phyloP scores from a whole-genome alignment of 1,140 invertebrate genomes.

The Macrostomum lignano region DNA sequence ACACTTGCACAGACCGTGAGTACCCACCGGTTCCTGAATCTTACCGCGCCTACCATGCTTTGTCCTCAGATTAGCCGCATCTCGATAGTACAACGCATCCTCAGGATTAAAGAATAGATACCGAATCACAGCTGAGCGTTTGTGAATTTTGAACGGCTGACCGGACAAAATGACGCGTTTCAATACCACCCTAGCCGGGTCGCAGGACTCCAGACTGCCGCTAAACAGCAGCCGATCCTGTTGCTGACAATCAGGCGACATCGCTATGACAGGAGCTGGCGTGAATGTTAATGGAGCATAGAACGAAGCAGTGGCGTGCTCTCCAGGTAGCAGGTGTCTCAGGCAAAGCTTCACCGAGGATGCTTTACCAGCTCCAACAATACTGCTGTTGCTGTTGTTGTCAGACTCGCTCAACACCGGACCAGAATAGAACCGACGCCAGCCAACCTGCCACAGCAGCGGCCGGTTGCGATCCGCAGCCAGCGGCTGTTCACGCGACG shows the following conservation, averaged over 20 bases:
- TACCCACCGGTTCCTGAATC: constrained; percentile 3
- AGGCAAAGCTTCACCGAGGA: not conserved
- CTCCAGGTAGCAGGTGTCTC: no score
- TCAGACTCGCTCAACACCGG: constrained; percentile 37
- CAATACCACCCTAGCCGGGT: constrained; percentile 62
- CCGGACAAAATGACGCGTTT: constrained; percentile 70
- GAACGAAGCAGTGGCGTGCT: not conserved
- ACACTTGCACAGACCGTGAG: constrained; percentile 6
- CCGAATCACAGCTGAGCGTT: constrained; percentile 47
- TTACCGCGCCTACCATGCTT: not conserved
- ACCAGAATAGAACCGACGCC: constrained; percentile 35
- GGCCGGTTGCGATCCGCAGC: constrained; percentile 41
- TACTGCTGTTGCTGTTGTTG: constrained; percentile 71
- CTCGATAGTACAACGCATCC: constrained; percentile 6
- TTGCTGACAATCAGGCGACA: no score
- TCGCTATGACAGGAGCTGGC: not conserved
- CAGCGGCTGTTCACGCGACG: constrained; percentile 7
- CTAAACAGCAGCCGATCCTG: constrained; percentile 40
- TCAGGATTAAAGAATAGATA: constrained; percentile 20
- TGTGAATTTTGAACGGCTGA: constrained; percentile 61
- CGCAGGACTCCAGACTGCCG: constrained; percentile 53
- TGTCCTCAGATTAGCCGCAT: constrained; percentile 2
- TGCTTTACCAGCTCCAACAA: not conserved
- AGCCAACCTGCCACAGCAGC: constrained; percentile 78
- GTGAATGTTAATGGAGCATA: not conserved